Evolutionary conservation across 1,140 invertebrate species (phyloP), one percentile per base, ranked within the genome.

Genomic region (Panagrolaimus sp.): DNA sequence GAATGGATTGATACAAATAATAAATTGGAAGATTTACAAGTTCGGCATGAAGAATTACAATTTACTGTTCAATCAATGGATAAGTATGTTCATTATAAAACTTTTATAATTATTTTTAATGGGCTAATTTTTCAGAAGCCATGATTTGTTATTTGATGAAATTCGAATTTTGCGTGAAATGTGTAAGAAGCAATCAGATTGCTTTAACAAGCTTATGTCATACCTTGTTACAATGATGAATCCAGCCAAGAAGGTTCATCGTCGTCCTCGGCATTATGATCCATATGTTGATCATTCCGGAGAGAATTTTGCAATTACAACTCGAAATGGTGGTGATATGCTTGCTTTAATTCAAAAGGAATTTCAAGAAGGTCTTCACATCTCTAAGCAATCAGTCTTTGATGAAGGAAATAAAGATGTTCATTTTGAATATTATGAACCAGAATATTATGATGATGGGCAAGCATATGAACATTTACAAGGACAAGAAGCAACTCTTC

Each of bases 101-200:
- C 52, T n/a, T 58, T n/a, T 28, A 12, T 8, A 58, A 58, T 28
- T 26, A 12, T 58, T 24, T 52, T 24, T 21, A 52, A 24, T n/a
- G 17, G n/a, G 48, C 48, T 5, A 26, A 26, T 21, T 12, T 21
- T 58, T 58, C 17, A 58, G 52, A 58, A 28, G 52, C 17, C 52
- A 58, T 12, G 17, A 28, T 28, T 26, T 58, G 17, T 26, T 58
- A 28, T 58, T 21, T 21, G 21, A 58, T 26, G 52, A 58, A 28
- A 58, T 58, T 21, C 52, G 52, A 26, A 58, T 58, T 21, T 58
- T 58, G 17, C 52, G 52, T 28, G 52, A 58, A 28, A 58, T 28
- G 52, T 26, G 28, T 28, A 58, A 26, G 17, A 58, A 58, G 52
- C 52, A 58, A 28, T 26, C 52, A 21, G 52, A 21, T 28, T 58